Base-by-base conservation (phyloP, 2,888 invertebrate species). In the Melieria crassipennis region DNA sequence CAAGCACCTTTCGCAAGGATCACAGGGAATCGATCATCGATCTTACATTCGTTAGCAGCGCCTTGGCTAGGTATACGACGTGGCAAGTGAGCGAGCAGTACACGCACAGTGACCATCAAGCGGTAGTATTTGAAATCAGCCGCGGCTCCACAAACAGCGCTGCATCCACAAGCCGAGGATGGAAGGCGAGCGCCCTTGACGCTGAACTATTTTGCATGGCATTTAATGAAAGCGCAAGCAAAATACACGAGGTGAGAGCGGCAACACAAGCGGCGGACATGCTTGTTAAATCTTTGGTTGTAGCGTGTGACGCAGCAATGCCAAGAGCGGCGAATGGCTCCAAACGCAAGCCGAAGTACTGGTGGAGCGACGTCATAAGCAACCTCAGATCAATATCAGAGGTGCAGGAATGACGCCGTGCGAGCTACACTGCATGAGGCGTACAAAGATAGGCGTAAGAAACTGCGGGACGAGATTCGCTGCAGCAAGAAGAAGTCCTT, bases 71-170 rank as follows among this genome's bases (percentile, higher is more conserved):
- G 30, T 3, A 30, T 30, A 30, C 30, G 30, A 45, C 46, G 7
- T 70, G 66, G 65, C 10, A 60, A 16, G 70, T 66, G 52, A 66
- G 60, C 52, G 52, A 65, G 50, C 63, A 70, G 50, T 70, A 50
- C 42, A 65, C 61, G 7, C 52, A 60, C 16, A 66, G 65, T 55
- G 61, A 64, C 47, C 70, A 70, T 16, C 61, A 65, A 16, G 65
- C 45, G 56, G 57, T 65, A 43, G n/a, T 70, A 43, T 7, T 70
- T 7, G 50, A 57, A 3, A 57, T 65, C n/a, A 30, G 30, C 30
- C 30, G 30, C 30, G 30, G 30, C 30, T 30, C 30, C 30, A 30
- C 30, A 30, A 30, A 30, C 30, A 30, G 30, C 30, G 30, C 30
- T 30, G 30, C 30, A 30, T 30, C 30, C 30, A 30, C 30, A 30